Conservation (phyloP, 2,888 invertebrate species). For the Nymphalis urticae region DNA sequence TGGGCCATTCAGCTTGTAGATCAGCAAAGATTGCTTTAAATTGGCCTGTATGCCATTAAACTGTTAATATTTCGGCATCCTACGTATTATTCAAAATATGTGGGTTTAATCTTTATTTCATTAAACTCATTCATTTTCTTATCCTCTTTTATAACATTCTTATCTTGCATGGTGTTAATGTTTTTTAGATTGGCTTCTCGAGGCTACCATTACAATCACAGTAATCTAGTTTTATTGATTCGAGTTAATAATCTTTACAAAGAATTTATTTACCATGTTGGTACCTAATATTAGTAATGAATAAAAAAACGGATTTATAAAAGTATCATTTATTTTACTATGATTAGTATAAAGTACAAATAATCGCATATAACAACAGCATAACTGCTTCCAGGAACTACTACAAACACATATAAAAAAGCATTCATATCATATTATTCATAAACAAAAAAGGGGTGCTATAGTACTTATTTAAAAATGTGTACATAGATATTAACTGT, state of each 20-base stretch:
- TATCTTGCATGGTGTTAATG: conserved; percentile 6
- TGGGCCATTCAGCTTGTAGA: conserved; percentile 23
- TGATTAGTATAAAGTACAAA: conserved; percentile 13
- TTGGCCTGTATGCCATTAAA: conserved; percentile 24
- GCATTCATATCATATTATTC: background rate
- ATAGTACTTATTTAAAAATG: background rate
- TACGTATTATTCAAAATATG: conserved; percentile 22
- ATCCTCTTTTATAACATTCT: background rate
- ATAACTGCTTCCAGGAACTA: background rate
- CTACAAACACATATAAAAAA: conserved; percentile 2
- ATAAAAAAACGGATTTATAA: conserved; percentile 1
- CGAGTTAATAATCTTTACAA: too few relatives aligned
- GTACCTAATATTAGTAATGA: background rate
- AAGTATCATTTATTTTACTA: conserved; percentile 7
- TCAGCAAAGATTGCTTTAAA: conserved; percentile 24
- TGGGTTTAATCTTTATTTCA: conserved; percentile 5
- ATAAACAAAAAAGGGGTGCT: background rate
- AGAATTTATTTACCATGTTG: too few relatives aligned
- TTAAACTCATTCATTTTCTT: background rate
- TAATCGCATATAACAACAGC: background rate
- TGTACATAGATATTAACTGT: background rate
- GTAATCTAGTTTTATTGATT: background rate
- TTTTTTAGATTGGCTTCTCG: background rate
- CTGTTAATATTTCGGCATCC: conserved; percentile 21
- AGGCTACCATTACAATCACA: background rate